Conservation (phyloP, 2,888 invertebrate species). For the Axea sp. region DNA sequence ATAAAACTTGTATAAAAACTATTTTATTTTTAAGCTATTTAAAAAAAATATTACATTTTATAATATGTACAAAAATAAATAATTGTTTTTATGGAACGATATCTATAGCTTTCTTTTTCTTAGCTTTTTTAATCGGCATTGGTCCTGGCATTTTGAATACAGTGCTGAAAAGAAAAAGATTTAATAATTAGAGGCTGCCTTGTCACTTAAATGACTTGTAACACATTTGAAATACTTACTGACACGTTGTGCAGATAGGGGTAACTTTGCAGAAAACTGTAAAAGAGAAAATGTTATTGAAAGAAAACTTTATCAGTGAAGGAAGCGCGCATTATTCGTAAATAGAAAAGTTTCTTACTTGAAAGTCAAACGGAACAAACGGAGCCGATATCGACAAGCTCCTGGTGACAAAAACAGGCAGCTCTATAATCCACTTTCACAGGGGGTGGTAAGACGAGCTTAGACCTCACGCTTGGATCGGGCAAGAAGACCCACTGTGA, state of each 20-base stretch:
- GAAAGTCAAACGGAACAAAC: conserved; percentile 99
- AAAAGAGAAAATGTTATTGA: conserved; percentile 75
- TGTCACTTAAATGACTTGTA: conserved; percentile 8
- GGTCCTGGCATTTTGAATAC: conserved; percentile 94
- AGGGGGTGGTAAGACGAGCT: conserved; percentile 92
- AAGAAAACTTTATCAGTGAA: conserved; percentile 30
- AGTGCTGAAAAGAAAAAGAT: conserved; percentile 84
- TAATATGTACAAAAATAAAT: too few species aligned
- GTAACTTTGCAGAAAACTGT: conserved; percentile 98
- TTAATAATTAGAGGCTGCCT: conserved; percentile 4
- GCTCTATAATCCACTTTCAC: conserved; percentile 97
- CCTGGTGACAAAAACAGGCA: conserved; percentile 98
- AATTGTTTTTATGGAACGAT: too few species aligned
- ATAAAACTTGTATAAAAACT: too few species aligned
- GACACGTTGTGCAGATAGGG: conserved; percentile 98
- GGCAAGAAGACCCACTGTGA: conserved; percentile 95
- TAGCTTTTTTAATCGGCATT: conserved; percentile 88
- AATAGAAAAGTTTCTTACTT: conserved; percentile 82
- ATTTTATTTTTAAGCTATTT: too few species aligned
- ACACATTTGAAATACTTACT: conserved; percentile 84
- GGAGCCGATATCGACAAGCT: conserved; percentile 96
- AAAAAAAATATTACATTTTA: too few species aligned
- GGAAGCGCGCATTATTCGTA: conserved; percentile 24
- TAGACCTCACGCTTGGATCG: conserved; percentile 88
- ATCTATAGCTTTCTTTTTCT: conserved; percentile 86